phyloP scores from a whole-genome alignment of 2,797 vertebrate genomes.

The Ctenosaura bakeri region DNA sequence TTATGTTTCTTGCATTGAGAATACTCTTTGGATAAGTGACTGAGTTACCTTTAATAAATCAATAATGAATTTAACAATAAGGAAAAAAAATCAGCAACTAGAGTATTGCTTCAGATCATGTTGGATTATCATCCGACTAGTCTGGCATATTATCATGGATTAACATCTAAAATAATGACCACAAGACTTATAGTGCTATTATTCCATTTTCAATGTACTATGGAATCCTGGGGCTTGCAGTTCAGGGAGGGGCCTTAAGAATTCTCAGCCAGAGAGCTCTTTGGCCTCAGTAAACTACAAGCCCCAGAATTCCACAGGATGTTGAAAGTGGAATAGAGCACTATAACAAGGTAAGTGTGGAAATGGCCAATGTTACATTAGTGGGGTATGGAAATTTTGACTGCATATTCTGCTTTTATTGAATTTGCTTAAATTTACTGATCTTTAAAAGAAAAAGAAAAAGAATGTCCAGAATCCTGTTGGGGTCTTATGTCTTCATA shows the following conservation, averaged over 20 bases:
- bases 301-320: too few species aligned
- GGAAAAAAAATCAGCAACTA: constrained; percentile 6
- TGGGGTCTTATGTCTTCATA: not conserved
- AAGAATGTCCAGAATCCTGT: not conserved
- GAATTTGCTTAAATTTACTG: constrained; percentile 47
- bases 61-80: not conserved
- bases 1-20: not conserved
- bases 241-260: too few species aligned
- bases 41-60: not conserved
- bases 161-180: constrained; percentile 29
- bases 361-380: constrained; percentile 21
- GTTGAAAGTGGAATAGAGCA: too few species aligned
- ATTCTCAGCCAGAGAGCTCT: too few species aligned
- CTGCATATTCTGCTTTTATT: constrained; percentile 23
- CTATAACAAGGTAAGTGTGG: too few species aligned
- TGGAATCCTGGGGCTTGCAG: too few species aligned
- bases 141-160: constrained; percentile 53
- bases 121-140: constrained; percentile 50
- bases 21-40: not conserved
- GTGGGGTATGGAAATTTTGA: constrained; percentile 38
- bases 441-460: not conserved
- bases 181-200: too few species aligned
- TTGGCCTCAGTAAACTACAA: too few species aligned
- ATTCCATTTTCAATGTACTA: too few species aligned
- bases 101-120: constrained; percentile 39